Percentiles rank a stretch among this genome's conserved stretches.
Evolutionary conservation across 2,113 vertebrate species (phyloP).

Genomic region (Eudyptes chrysolophus): DNA sequence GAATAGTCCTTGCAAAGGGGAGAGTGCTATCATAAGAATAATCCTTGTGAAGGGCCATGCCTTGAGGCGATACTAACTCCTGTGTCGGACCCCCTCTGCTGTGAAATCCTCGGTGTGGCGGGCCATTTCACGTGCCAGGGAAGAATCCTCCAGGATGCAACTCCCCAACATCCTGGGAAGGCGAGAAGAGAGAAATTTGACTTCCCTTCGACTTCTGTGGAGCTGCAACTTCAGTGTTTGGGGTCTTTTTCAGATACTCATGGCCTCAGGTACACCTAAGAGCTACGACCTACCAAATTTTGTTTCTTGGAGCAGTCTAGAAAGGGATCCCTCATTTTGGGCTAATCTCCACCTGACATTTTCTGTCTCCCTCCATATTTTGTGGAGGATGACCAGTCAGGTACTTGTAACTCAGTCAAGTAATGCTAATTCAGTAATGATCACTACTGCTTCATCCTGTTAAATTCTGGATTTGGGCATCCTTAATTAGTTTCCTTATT

Average conservation of each 20-base stretch:
- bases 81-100: rapidly evolving
- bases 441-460: neutral
- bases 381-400: neutral
- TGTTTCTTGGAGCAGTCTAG: neutral
- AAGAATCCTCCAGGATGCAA: neutral
- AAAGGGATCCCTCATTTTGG: neutral
- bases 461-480: neutral
- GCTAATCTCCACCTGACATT: neutral
- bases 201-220: neutral
- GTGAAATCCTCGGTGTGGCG: rapidly evolving
- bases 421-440: neutral
- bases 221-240: neutral
- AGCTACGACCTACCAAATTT: neutral
- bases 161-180: rapidly evolving
- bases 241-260: neutral
- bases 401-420: neutral
- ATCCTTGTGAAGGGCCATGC: rapidly evolving
- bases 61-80: rapidly evolving
- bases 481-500: neutral
- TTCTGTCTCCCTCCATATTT: neutral
- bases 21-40: neutral
- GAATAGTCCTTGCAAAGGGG: neutral
- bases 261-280: neutral
- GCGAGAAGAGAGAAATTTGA: neutral
- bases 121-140: neutral